phyloP scores from a whole-genome alignment of 2,888 invertebrate genomes.

The Arctia plantaginis region DNA sequence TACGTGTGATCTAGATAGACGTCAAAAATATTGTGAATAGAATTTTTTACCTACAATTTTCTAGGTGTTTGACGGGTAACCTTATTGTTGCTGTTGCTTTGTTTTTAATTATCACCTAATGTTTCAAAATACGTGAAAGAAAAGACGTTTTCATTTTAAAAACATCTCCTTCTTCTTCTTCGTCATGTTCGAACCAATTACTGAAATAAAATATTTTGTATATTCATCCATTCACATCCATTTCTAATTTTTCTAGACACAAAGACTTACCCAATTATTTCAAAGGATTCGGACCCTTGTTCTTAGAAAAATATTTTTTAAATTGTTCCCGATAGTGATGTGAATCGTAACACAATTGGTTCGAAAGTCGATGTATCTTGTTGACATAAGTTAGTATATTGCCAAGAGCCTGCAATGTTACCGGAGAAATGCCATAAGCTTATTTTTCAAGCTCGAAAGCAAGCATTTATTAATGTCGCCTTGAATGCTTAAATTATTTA shows the following conservation, averaged over 20 bases:
- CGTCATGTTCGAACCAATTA: constrained; percentile 23
- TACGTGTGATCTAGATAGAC: constrained; percentile 71
- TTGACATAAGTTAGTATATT: constrained; percentile 33
- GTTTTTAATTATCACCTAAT: constrained; percentile 39
- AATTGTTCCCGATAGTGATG: neutral
- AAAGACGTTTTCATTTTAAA: constrained; percentile 16
- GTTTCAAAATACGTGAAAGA: constrained; percentile 30
- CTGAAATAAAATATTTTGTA: neutral
- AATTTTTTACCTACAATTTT: constrained; percentile 81
- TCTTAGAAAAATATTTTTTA: neutral
- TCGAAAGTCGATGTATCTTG: constrained; percentile 39
- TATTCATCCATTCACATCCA: neutral
- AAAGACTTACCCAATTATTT: neutral
- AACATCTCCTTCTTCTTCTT: constrained; percentile 27
- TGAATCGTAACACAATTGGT: constrained; percentile 23
- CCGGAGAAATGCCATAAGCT: constrained; percentile 51
- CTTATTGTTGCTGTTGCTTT: constrained; percentile 68
- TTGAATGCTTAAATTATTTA: constrained; percentile 50
- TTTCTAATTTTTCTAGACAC: neutral
- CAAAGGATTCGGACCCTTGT: constrained; percentile 24
- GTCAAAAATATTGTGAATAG: constrained; percentile 70
- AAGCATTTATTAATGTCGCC: constrained; percentile 51
- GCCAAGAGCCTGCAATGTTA: constrained; percentile 46
- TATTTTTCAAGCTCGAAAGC: constrained; percentile 45
- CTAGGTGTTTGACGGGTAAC: constrained; percentile 73